Conservation (phyloP, 2,113 vertebrate species). For the Sitta europaea region DNA sequence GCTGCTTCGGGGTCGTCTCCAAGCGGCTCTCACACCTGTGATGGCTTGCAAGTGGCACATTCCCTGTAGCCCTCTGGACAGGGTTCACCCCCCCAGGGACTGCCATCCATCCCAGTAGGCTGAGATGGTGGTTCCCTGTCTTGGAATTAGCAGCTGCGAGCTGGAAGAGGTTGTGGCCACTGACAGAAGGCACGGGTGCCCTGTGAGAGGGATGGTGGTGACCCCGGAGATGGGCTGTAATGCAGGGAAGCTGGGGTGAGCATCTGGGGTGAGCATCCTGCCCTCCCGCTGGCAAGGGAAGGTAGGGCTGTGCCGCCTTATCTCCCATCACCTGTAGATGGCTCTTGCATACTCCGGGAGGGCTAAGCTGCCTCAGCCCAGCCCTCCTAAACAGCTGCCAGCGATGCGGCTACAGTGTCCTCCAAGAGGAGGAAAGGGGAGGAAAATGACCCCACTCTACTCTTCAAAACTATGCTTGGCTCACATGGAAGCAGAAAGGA, state of each 20-base stretch:
- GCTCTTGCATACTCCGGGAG: conserved; percentile 28
- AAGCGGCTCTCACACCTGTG: neutral
- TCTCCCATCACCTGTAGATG: conserved; percentile 53
- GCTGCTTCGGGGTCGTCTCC: neutral
- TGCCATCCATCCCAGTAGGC: neutral
- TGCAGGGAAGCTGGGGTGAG: too few species aligned
- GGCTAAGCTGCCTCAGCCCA: neutral
- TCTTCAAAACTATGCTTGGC: conserved; percentile 29
- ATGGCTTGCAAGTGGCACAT: neutral
- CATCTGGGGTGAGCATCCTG: accelerated
- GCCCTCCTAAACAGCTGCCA: neutral
- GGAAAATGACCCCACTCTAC: conserved; percentile 32
- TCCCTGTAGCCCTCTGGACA: neutral
- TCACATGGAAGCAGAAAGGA: conserved; percentile 31
- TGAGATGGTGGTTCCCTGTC: neutral
- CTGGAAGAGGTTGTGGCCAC: neutral
- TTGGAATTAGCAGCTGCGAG: neutral
- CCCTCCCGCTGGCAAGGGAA: neutral
- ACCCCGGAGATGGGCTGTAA: neutral
- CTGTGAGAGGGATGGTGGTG: neutral
- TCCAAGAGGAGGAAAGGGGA: neutral
- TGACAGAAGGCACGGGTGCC: accelerated
- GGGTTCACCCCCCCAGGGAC: neutral
- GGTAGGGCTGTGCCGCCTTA: neutral
- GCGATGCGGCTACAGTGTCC: neutral